A percentile compares a stretch with the other conserved stretches of the same genome.
These are phyloP conservation scores for Nycticorax nycticorax DNA, from an alignment of 2,113 vertebrate genomes.

Conservation along the genomic window DNA sequence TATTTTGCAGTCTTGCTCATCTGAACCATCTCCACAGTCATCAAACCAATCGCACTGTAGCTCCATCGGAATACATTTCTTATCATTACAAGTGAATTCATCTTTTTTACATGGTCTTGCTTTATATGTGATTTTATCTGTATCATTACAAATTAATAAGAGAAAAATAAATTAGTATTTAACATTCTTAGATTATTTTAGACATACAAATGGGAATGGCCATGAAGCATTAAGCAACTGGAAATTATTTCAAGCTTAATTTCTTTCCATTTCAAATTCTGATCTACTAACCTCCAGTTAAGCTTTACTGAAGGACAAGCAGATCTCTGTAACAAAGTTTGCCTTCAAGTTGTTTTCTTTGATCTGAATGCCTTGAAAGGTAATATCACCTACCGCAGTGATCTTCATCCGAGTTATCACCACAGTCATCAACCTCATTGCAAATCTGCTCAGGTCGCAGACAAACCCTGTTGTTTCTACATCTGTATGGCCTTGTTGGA, in stretches of 20 bases:
- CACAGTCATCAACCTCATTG: constrained; percentile 93
- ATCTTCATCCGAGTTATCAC: constrained; percentile 94
- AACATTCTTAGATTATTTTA: background rate
- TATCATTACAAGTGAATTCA: constrained; percentile 91
- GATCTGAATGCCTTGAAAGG: background rate
- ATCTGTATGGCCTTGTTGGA: constrained; percentile 87
- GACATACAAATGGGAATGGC: background rate
- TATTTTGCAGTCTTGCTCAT: constrained; percentile 90
- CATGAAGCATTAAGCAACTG: background rate
- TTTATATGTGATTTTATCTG: constrained; percentile 81
- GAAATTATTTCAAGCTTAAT: background rate
- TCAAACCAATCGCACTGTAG: constrained; percentile 92
- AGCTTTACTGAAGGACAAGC: constrained; percentile 42
- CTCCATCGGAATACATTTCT: constrained; percentile 85
- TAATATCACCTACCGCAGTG: constrained; percentile 82
- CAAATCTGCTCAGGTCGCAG: constrained; percentile 87
- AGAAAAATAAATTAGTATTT: constrained; percentile 1
- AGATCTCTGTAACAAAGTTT: constrained; percentile 9
- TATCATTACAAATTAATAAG: constrained; percentile 7
- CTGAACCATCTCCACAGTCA: constrained; percentile 95
- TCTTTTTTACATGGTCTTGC: constrained; percentile 90
- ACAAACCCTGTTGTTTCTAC: constrained; percentile 90
- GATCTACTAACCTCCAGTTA: background rate
- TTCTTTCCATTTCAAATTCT: background rate
- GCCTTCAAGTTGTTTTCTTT: constrained; percentile 19